phyloP scores from a whole-genome alignment of 2,888 invertebrate genomes.

The Choreutis nemorana region DNA sequence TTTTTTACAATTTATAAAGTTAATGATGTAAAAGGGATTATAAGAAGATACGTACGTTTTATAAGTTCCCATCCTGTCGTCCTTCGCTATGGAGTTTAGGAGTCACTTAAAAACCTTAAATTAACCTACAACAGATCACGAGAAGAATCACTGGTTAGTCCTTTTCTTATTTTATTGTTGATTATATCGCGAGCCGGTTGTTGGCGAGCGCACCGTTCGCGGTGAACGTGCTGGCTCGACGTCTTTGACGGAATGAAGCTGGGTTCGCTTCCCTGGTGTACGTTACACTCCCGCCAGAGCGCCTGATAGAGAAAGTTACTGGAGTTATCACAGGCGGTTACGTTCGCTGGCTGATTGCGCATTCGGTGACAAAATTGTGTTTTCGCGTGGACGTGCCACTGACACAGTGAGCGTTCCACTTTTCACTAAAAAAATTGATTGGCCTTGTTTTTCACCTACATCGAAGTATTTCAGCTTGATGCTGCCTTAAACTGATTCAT shows the following conservation, averaged over 20 bases:
- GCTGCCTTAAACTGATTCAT: no score
- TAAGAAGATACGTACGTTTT: slow-evolving; percentile 42
- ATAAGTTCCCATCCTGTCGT: slow-evolving; percentile 44
- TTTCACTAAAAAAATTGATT: slow-evolving; percentile 15
- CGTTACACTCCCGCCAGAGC: slow-evolving; percentile 4
- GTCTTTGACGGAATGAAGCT: slow-evolving; percentile 43
- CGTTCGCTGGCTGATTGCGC: slow-evolving; percentile 56
- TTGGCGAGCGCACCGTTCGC: slow-evolving; percentile 41
- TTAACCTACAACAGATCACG: slow-evolving; percentile 25
- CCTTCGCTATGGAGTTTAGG: no score
- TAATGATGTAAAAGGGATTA: no score
- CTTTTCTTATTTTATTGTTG: slow-evolving; percentile 15
- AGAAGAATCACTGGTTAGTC: slow-evolving; percentile 8
- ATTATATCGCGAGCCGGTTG: slow-evolving; percentile 20
- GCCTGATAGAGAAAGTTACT: slow-evolving; percentile 52
- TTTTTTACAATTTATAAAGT: no score
- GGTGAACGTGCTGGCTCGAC: slow-evolving; percentile 42
- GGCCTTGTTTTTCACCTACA: no score
- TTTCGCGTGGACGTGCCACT: slow-evolving; percentile 49
- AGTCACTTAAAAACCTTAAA: slow-evolving; percentile 36
- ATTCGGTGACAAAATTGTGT: slow-evolving; percentile 57
- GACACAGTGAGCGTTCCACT: slow-evolving; percentile 56
- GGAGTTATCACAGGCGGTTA: slow-evolving; percentile 60
- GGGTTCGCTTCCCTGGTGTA: slow-evolving; percentile 11
- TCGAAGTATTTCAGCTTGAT: no score